Percentiles rank a stretch among this genome's conserved stretches.
These are phyloP conservation scores for Papilio aristodemus DNA, from an alignment of 1,140 invertebrate genomes.

Conservation along the genomic window DNA sequence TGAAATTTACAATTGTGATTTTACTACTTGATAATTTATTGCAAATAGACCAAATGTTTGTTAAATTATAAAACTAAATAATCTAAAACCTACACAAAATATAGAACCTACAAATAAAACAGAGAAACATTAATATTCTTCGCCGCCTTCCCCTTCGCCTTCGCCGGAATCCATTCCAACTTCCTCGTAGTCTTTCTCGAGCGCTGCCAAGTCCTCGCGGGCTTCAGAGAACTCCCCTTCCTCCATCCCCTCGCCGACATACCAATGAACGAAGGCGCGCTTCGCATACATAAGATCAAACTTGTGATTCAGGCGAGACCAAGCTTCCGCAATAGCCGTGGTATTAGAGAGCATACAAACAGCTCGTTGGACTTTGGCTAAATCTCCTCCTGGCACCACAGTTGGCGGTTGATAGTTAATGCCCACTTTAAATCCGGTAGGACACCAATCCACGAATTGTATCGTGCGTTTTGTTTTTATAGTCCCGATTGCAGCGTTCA, in stretches of 20 bases:
- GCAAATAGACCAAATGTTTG: slow-evolving; percentile 2
- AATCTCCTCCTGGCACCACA: slow-evolving; percentile 90
- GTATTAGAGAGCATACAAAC: slow-evolving; percentile 94
- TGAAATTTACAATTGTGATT: background rate
- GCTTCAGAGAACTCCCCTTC: slow-evolving; percentile 93
- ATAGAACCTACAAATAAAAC: slow-evolving; percentile 43
- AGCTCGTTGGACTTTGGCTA: slow-evolving; percentile 88
- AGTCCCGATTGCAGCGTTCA: slow-evolving; percentile 91
- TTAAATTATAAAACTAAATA: slow-evolving; percentile 3
- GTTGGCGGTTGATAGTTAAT: slow-evolving; percentile 91
- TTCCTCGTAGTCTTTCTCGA: slow-evolving; percentile 93
- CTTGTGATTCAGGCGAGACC: slow-evolving; percentile 89
- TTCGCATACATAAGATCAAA: slow-evolving; percentile 86
- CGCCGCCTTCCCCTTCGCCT: slow-evolving; percentile 86
- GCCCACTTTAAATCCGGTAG: slow-evolving; percentile 90
- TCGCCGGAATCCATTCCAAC: slow-evolving; percentile 88
- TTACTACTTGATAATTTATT: slow-evolving; percentile 15
- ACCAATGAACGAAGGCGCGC: slow-evolving; percentile 90
- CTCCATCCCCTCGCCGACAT: slow-evolving; percentile 93
- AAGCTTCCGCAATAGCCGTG: slow-evolving; percentile 90
- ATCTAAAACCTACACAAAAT: slow-evolving; percentile 10
- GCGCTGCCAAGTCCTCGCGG: slow-evolving; percentile 90
- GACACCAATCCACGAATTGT: slow-evolving; percentile 95
- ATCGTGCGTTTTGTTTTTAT: slow-evolving; percentile 92
- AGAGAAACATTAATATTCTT: slow-evolving; percentile 84